Base-by-base conservation (phyloP, 2,797 vertebrate genomes). In the Dendrocincla fuliginosa region DNA sequence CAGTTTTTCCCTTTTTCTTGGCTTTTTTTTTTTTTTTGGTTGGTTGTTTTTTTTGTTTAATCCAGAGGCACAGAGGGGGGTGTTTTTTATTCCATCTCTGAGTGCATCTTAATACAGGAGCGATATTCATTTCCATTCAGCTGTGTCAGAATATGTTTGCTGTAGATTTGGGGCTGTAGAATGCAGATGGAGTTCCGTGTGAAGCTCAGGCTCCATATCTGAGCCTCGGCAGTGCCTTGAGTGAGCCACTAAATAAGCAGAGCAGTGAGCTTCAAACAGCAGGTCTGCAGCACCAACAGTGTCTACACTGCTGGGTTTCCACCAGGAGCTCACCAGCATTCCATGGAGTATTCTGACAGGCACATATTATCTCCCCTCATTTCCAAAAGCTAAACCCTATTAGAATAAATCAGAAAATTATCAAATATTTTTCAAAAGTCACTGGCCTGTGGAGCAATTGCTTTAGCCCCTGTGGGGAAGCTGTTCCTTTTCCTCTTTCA, bases 1-100 rank as follows among this genome's bases (percentile, higher is more conserved):
- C 52, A 49, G 24, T 1, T 27, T 9, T 6, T 2, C 6, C 24
- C 19, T 6, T 25, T 2, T 13, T 6, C 39, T 18, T 19, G 16
- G 24, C 19, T 19, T 28, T 30, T 24, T 27, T 16, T 41, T 41
- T 16, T 41, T 41, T 41, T 16, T 46, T 46, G 44, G 5, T 46
- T 46, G 44, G 5, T 46, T 22, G 44, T 5, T 11, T 22, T 46
- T 46, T 20, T 46, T 13, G 8, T 22, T 4, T 10, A 2, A 2
- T 0, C 30, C 55, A 24, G 55, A 63, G 30, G 52, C 56, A 70
- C 11, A 20, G 23, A 20, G 11, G 7, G 52, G 32, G 60, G 14
- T 61, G 42, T 7, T 33, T 79, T 68, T 77, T 22, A 44, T 25
- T 30, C 9, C 32, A 6, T 50, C 59, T 63, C 69, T 27, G 35